Conservation (phyloP, 2,113 vertebrate genomes). For the Puntigrus tetrazona region DNA sequence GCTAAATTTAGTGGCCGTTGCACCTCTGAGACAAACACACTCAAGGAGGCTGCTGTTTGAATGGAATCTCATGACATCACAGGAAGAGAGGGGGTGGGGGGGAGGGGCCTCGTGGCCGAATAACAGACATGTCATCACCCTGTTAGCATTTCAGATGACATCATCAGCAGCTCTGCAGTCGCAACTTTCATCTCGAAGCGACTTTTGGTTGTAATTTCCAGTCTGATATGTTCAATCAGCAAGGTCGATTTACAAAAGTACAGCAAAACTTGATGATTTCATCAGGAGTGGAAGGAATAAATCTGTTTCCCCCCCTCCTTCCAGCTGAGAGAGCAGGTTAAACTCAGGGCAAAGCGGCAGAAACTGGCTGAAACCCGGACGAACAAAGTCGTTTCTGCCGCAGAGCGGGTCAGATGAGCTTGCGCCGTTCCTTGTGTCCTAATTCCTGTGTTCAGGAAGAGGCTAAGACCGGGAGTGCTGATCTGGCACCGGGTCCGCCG, state of each 20-base stretch:
- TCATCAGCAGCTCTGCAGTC: conserved; percentile 30
- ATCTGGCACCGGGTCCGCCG: conserved; percentile 14
- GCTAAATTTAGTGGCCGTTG: conserved; percentile 54
- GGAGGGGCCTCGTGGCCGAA: conserved; percentile 37
- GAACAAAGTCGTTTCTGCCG: background rate
- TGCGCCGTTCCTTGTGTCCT: conserved; percentile 5
- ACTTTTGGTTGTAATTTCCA: background rate
- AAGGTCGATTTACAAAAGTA: background rate
- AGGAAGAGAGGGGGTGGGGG: conserved; percentile 34
- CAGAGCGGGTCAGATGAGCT: conserved; percentile 24
- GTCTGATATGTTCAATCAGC: background rate
- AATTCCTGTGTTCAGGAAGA: conserved; percentile 28
- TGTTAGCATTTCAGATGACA: conserved; percentile 44
- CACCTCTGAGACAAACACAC: conserved; percentile 46
- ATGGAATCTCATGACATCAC: conserved; percentile 55
- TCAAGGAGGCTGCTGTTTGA: conserved; percentile 41
- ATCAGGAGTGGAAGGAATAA: background rate
- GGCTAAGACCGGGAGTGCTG: conserved; percentile 14
- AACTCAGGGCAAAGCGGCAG: background rate
- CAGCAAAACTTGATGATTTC: background rate
- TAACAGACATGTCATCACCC: conserved; percentile 51
- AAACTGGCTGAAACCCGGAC: background rate
- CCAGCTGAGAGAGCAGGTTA: background rate
- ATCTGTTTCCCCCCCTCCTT: background rate
- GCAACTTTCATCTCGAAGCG: background rate